These are phyloP conservation scores for Antheraea assamensis DNA, from an alignment of 2,888 invertebrate species.

Conservation along the genomic window DNA sequence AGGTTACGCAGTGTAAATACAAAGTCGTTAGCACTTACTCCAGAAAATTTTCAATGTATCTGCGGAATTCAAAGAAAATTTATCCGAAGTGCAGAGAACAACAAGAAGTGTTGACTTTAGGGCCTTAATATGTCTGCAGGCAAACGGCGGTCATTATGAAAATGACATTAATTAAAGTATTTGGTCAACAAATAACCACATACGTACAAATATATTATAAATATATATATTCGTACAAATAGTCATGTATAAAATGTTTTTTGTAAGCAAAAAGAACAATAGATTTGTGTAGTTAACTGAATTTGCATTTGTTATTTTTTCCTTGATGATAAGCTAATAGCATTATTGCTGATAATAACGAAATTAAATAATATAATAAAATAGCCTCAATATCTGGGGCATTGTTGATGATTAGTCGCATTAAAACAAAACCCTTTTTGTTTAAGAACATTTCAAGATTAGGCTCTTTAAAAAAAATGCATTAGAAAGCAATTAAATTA, in stretches of 20 bases:
- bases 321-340: not conserved
- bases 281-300: not conserved
- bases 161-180: constrained; percentile 3
- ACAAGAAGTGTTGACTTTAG: constrained; percentile 23
- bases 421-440: too few relatives aligned
- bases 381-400: too few relatives aligned
- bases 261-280: not conserved
- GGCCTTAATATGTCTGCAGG: constrained; percentile 19
- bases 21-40: constrained; percentile 22
- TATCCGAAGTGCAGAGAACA: constrained; percentile 17
- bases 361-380: constrained; percentile 5
- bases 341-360: constrained; percentile 1
- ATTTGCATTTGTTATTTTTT: not conserved
- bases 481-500: too few relatives aligned
- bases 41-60: constrained; percentile 20
- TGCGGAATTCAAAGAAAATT: constrained; percentile 21
- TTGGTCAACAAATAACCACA: not conserved
- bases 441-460: too few relatives aligned
- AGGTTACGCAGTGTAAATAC: constrained; percentile 21
- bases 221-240: not conserved
- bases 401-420: too few relatives aligned
- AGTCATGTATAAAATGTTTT: not conserved
- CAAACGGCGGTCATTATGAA: constrained; percentile 21
- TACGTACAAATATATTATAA: not conserved
- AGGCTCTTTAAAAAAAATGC: too few relatives aligned